These are phyloP conservation scores for Brachionus asplanchnoidis DNA, from an alignment of 1,140 invertebrate species.

Conservation along the genomic window DNA sequence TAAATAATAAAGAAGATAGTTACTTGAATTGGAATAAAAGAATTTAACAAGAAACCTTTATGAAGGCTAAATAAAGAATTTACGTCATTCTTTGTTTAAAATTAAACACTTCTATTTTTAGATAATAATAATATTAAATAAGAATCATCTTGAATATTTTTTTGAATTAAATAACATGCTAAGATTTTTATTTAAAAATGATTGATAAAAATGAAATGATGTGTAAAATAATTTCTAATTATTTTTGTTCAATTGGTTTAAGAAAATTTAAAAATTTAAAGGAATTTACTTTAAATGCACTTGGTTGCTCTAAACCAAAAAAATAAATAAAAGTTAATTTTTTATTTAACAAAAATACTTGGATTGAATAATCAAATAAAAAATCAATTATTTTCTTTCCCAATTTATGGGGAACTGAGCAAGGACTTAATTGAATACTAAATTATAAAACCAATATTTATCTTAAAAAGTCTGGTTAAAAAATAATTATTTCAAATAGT, in stretches of 20 bases:
- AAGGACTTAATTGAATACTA: background rate
- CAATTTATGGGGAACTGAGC: background rate
- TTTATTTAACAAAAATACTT: background rate
- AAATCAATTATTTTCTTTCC: background rate
- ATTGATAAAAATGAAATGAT: background rate
- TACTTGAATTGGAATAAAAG: background rate
- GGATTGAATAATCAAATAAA: background rate
- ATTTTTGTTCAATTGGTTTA: background rate
- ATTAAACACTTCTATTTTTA: no score
- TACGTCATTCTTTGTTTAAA: no score
- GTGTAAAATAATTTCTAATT: background rate
- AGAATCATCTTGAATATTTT: no score
- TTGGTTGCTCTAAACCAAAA: background rate
- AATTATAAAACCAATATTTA: background rate
- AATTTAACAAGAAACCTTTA: background rate
- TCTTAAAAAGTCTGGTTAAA: background rate
- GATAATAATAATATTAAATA: no score
- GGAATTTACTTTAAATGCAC: background rate
- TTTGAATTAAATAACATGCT: no score
- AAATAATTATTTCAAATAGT: background rate
- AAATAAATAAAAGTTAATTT: background rate
- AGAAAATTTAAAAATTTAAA: background rate
- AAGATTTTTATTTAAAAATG: background rate
- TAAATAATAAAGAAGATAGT: background rate
- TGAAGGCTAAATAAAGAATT: background rate